Base-by-base conservation (phyloP, 2,797 vertebrate species). In the Rousettus madagascariensis region DNA sequence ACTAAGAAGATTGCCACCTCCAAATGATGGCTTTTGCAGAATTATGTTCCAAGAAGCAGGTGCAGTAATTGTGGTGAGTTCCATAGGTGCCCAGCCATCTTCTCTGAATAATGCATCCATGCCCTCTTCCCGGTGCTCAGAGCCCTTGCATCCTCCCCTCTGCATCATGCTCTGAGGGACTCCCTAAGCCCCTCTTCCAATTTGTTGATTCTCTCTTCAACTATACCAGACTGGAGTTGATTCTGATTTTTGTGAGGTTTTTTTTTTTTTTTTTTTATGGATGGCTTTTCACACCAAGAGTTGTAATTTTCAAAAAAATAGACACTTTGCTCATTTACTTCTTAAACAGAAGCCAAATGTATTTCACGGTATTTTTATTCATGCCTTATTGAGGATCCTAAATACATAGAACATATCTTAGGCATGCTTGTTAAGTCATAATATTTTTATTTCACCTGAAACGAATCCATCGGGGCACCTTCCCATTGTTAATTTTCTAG, bases 221-320 rank as follows among this genome's bases (percentile, higher is more conserved):
- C 63, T 6, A 22, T 24, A 26, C 84, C 61, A 90, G 15, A 66
- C 26, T 3, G 17, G 11, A 38, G 20, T 5, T 1, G 38, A 33
- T 69, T 38, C 20, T 72, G n/a, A 43, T 51, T 63, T 82, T 19
- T 33, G 24, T 90, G 43, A 13, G 2, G 5, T 46, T 33, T 17
- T 19, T 53, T 28, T 33, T 33, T 33, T 33, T 33, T 33, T 33
- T 49, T 33, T 17, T 19, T 53, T 28, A 33, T 33, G 33, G 49
- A 46, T 36, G 63, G 30, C 80, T 86, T 86, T 88, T 49, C 26
- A 59, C 38, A 46, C 22, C 30, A 16, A 63, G 68, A 51, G 83
- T 59, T 92, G 65, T 84, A n/a, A 72, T 24, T 92, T 95, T 95
- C 61, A 15, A 72, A 87, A 88, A 88, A 85, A 80, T 28, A 80